Evolutionary conservation across 1,140 invertebrate genomes (phyloP), one percentile per base, ranked within the genome.

Genomic region (Drosophila neocordata): DNA sequence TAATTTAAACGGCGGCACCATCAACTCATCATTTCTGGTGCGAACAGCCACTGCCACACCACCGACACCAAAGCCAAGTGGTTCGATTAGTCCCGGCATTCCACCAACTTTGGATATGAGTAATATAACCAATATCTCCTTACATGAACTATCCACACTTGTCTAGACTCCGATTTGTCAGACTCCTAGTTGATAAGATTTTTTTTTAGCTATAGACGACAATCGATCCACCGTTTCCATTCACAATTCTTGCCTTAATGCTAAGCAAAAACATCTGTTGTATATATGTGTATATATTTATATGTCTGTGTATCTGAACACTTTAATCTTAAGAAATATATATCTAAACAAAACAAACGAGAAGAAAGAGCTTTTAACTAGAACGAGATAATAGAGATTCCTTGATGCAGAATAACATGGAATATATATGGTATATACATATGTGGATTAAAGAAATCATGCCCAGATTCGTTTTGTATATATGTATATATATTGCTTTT

Each of bases 61-160:
- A 5, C 92, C 93, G 0, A 92, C 93, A 4, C 92, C 92, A 34
- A 92, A 90, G 52, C 77, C 71, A 22, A 75, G 93, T 56, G 94
- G 94, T 11, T 95, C 94, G 64, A 92, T 95, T 1, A 95, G 94
- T 79, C 94, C 94, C 0, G 93, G 94, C 6, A 90, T 94, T 37
- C 93, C 94, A 12, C 93, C 94, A 0, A 94, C 93, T 18, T 88
- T 95, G 22, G 95, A 95, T 70, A 92, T 95, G 62, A 95, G 95
- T 75, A 95, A 94, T 77, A 94, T 95, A 4, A 93, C 94, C 24
- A 94, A 48, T 20, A 48, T 94, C 5, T 94, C 94, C 18, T 93
- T 94, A 15, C 95, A 95, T 67, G 95, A 95, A 90, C 91, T 95
- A 22, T 95, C 95, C 2, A 95, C 95, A 9, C 92, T 95, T 62